phyloP scores from a whole-genome alignment of 2,888 invertebrate species.

The Agriopis aurantiaria region DNA sequence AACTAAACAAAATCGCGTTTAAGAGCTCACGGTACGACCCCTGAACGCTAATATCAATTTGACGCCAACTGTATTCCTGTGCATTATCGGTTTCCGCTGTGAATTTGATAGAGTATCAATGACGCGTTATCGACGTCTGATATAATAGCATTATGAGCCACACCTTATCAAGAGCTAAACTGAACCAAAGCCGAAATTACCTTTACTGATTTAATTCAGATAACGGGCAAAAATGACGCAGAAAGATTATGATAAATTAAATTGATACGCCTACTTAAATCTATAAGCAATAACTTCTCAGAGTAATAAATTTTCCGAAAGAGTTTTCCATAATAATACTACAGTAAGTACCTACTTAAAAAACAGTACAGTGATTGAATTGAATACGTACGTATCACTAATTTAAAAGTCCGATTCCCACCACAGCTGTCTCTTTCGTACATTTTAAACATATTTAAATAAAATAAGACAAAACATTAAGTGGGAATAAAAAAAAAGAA shows the following conservation, averaged over 20 bases:
- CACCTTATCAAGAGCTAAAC: conserved; percentile 18
- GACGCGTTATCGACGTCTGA: conserved; percentile 24
- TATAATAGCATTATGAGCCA: conserved; percentile 23
- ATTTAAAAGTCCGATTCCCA: too few relatives aligned
- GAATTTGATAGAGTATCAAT: conserved; percentile 30
- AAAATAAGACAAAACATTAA: too few relatives aligned
- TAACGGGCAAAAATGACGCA: conserved; percentile 4
- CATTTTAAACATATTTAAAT: too few relatives aligned
- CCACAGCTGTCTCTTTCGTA: too few relatives aligned
- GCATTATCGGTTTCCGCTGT: conserved; percentile 16
- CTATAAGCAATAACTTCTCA: neutral
- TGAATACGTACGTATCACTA: too few relatives aligned
- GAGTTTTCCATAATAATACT: neutral
- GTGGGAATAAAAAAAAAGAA: too few relatives aligned
- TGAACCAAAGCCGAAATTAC: conserved; percentile 24
- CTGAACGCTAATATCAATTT: neutral
- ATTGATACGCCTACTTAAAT: conserved; percentile 4
- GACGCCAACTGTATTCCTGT: neutral
- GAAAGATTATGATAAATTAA: conserved; percentile 12
- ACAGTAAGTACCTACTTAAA: neutral
- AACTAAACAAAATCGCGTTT: too few relatives aligned
- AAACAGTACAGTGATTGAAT: neutral
- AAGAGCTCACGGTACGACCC: too few relatives aligned
- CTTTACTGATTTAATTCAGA: conserved; percentile 22
- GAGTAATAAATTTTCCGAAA: neutral